A percentile compares a stretch with the other conserved stretches of the same genome.
These are phyloP conservation scores for Galerucella nymphaeae DNA, from an alignment of 2,888 invertebrate genomes.

Conservation along the genomic window DNA sequence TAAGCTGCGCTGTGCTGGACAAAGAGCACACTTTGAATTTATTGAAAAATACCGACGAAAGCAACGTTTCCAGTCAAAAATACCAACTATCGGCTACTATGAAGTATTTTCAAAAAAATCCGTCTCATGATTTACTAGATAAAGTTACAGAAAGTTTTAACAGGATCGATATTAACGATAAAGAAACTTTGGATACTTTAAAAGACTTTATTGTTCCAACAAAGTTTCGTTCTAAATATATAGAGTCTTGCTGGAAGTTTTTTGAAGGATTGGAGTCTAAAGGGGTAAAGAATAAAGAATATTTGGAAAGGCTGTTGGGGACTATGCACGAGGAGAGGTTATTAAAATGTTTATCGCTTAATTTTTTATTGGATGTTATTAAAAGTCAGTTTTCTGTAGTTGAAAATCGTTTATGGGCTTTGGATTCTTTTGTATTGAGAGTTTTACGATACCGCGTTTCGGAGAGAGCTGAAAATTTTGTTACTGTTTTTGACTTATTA, in stretches of 20 bases:
- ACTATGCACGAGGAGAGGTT: constrained; percentile 16
- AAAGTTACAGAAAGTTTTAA: constrained; percentile 40
- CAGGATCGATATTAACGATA: constrained; percentile 44
- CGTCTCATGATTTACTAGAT: constrained; percentile 37
- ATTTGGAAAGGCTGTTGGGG: constrained; percentile 23
- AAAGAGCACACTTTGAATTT: constrained; percentile 33
- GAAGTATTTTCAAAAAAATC: constrained; percentile 49
- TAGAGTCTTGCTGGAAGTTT: constrained; percentile 44
- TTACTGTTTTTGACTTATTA: constrained; percentile 17
- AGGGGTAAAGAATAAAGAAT: constrained; percentile 28
- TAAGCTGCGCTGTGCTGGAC: constrained; percentile 44
- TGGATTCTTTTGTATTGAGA: constrained; percentile 18
- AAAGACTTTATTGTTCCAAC: constrained; percentile 36
- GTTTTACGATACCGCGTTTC: constrained; percentile 25
- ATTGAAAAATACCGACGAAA: constrained; percentile 31
- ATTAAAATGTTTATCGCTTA: constrained; percentile 4
- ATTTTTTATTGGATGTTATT: constrained; percentile 28
- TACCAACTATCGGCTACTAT: constrained; percentile 43
- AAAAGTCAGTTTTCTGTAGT: constrained; percentile 20
- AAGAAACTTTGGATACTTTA: constrained; percentile 40
- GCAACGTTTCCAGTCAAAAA: constrained; percentile 44
- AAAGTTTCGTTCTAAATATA: constrained; percentile 35
- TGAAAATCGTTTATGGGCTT: not conserved
- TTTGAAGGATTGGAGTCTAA: constrained; percentile 38
- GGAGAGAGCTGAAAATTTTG: constrained; percentile 27